Percentiles rank a stretch among this genome's conserved stretches.
Evolutionary conservation across 2,888 invertebrate species (phyloP).

Genomic region (Mystacides longicornis): DNA sequence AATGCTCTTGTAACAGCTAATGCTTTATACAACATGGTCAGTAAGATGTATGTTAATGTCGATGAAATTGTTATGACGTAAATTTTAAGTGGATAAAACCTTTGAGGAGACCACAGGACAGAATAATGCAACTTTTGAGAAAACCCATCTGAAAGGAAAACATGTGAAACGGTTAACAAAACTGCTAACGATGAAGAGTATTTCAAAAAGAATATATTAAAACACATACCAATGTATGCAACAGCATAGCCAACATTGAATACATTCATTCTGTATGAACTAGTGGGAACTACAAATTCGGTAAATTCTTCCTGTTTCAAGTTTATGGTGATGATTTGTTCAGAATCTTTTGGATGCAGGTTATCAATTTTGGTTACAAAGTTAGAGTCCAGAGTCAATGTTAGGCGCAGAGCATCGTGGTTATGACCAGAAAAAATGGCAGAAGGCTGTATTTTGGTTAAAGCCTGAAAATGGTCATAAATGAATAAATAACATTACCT

Average conservation of each 20-base stretch:
- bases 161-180: not conserved
- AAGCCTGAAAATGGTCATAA: constrained; percentile 40
- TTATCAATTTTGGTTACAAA: constrained; percentile 29
- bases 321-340: constrained; percentile 31
- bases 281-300: constrained; percentile 88
- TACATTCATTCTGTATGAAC: constrained; percentile 95
- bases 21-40: constrained; percentile 17
- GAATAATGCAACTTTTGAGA: constrained; percentile 46
- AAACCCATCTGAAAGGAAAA: constrained; percentile 51
- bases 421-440: constrained; percentile 64
- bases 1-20: constrained; percentile 4
- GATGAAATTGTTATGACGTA: constrained; percentile 42
- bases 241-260: constrained; percentile 78
- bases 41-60: constrained; percentile 28
- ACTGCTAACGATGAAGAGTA: not conserved
- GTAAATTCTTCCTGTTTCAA: constrained; percentile 38
- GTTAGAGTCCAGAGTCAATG: constrained; percentile 37
- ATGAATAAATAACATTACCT: no score
- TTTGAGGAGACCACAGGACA: constrained; percentile 70
- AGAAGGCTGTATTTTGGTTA: constrained; percentile 59
- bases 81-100: constrained; percentile 55
- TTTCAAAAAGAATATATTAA: not conserved
- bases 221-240: constrained; percentile 61
- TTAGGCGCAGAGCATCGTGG: constrained; percentile 42
- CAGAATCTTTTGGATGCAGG: constrained; percentile 29